These are phyloP conservation scores for Apis dorsata DNA, from an alignment of 1,140 invertebrate species.

Conservation along the genomic window DNA sequence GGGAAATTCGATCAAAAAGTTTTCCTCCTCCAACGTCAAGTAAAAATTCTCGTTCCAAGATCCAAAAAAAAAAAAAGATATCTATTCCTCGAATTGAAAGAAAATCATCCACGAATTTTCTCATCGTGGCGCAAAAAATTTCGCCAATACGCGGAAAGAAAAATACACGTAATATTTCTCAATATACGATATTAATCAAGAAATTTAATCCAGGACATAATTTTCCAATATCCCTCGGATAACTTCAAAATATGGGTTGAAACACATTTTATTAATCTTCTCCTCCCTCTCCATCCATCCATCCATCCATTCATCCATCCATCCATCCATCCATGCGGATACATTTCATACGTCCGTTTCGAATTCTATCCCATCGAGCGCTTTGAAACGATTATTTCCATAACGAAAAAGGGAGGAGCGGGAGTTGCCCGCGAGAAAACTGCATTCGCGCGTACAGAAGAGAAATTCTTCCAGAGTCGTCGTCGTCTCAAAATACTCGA, in stretches of 20 bases:
- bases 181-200: too few relatives aligned
- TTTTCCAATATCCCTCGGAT: neutral
- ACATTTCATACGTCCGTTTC: neutral
- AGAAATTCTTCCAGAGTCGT: slow-evolving; percentile 11
- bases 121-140: neutral
- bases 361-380: neutral
- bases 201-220: neutral
- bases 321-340: neutral
- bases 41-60: too few relatives aligned
- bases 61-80: too few relatives aligned
- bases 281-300: too few relatives aligned
- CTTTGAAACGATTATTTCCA: neutral
- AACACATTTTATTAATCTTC: neutral
- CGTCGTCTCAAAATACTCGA: slow-evolving; percentile 18
- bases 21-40: too few relatives aligned
- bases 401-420: neutral
- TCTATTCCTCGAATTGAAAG: too few relatives aligned
- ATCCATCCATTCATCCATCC: too few relatives aligned
- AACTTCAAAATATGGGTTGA: neutral
- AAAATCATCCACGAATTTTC: neutral
- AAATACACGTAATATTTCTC: too few relatives aligned
- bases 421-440: neutral
- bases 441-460: neutral
- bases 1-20: too few relatives aligned
- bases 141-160: neutral